phyloP scores from a whole-genome alignment of 92 coral and sea anemone species.

The Paragorgia papillata region DNA sequence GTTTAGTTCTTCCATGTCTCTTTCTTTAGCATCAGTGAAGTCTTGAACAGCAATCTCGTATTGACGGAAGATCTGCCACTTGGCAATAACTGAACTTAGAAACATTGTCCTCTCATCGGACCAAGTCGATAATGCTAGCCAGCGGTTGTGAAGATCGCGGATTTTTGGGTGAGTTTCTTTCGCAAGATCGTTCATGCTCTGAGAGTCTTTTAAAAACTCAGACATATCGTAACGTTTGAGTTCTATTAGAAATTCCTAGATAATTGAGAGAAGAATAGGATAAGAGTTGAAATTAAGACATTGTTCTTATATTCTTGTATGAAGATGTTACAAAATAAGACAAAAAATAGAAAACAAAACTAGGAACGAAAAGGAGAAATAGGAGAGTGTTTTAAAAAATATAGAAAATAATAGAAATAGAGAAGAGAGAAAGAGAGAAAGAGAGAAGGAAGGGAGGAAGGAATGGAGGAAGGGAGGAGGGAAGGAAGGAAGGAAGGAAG shows the following conservation, averaged over 20 bases:
- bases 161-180: constrained; percentile 3
- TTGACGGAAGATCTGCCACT: constrained; percentile 17
- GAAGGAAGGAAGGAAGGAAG: too few species aligned
- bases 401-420: too few species aligned
- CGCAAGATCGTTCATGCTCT: constrained; percentile 1
- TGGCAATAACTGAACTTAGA: constrained; percentile 22
- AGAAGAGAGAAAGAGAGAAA: too few species aligned
- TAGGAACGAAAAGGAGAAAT: too few species aligned
- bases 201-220: constrained; percentile 15
- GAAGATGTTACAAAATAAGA: too few species aligned
- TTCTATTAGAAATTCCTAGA: constrained; percentile 26
- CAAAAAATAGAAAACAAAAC: too few species aligned
- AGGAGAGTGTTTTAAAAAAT: too few species aligned
- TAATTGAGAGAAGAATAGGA: not conserved
- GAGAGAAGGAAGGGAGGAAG: too few species aligned
- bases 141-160: constrained; percentile 21
- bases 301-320: too few species aligned
- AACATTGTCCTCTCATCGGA: constrained; percentile 8
- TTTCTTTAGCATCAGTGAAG: constrained; percentile 14
- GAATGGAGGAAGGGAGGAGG: too few species aligned
- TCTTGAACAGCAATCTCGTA: constrained; percentile 5
- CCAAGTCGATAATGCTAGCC: constrained; percentile 28
- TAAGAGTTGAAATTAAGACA: too few species aligned
- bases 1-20: not conserved
- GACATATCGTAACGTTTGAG: constrained; percentile 26